A percentile compares a stretch with the other conserved stretches of the same genome.
phyloP scores from a whole-genome alignment of 2,797 vertebrate species.

The Calcarius lapponicus region DNA sequence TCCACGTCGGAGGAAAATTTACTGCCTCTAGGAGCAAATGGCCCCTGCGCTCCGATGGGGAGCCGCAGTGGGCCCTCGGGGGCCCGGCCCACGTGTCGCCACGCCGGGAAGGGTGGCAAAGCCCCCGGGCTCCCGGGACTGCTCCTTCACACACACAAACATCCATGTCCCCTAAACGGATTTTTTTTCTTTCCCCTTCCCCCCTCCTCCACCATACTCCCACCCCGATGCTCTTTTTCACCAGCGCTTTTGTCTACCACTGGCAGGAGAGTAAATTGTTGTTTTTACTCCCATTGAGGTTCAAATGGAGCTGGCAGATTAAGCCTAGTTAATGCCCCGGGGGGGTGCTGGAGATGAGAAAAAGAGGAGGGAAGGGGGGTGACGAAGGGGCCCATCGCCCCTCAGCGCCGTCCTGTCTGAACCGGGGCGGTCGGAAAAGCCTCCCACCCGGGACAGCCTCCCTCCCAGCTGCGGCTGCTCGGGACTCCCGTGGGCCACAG shows the following conservation, averaged over 20 bases:
- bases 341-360: neutral
- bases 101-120: neutral
- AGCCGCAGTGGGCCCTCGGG: neutral
- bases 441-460: neutral
- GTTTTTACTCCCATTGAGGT: conserved; percentile 83
- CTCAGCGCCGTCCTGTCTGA: neutral
- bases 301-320: conserved; percentile 74
- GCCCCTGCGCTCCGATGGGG: neutral
- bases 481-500: neutral
- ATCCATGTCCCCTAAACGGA: neutral
- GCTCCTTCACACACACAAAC: neutral
- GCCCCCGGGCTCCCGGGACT: neutral
- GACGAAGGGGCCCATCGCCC: neutral
- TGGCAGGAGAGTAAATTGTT: conserved; percentile 71
- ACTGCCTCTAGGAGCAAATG: neutral
- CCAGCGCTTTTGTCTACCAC: conserved; percentile 18
- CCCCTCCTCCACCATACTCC: neutral
- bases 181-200: neutral
- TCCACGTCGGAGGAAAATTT: neutral
- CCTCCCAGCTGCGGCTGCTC: neutral
- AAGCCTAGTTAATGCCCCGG: conserved; percentile 72
- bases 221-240: conserved; percentile 9
- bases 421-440: neutral
- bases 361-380: neutral
- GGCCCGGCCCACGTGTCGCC: neutral